Evolutionary conservation across 2,113 vertebrate genomes (phyloP).

Genomic region (Phoxinus phoxinus): DNA sequence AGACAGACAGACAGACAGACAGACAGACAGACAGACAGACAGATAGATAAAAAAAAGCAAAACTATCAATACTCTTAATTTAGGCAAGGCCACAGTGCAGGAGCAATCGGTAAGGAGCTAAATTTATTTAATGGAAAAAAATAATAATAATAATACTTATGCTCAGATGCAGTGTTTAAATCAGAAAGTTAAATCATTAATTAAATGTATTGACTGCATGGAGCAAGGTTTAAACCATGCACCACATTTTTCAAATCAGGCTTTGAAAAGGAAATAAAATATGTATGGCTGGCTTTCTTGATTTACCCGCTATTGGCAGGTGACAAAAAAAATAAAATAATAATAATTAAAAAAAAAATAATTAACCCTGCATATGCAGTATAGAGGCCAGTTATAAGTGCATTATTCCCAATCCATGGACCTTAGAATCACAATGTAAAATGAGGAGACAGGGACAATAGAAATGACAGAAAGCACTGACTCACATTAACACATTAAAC

Average conservation of each 20-base stretch:
- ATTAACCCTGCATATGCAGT: not conserved
- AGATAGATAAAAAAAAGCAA: too few species aligned
- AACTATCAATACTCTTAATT: too few species aligned
- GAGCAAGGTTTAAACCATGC: not conserved
- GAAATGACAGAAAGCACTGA: not conserved
- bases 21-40: too few species aligned
- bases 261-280: not conserved
- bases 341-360: not conserved
- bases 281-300: not conserved
- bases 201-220: not conserved
- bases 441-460: not conserved
- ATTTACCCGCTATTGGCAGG: not conserved
- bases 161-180: not conserved
- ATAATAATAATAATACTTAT: not conserved
- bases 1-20: too few species aligned
- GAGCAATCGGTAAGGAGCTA: too few species aligned
- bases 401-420: not conserved
- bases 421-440: not conserved
- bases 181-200: not conserved
- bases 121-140: not conserved
- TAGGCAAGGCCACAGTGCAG: too few species aligned
- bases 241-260: not conserved
- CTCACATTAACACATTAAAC: conserved; percentile 20
- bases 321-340: not conserved
- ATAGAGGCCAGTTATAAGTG: not conserved